phyloP scores from a whole-genome alignment of 2,113 vertebrate genomes.

The Charina bottae region DNA sequence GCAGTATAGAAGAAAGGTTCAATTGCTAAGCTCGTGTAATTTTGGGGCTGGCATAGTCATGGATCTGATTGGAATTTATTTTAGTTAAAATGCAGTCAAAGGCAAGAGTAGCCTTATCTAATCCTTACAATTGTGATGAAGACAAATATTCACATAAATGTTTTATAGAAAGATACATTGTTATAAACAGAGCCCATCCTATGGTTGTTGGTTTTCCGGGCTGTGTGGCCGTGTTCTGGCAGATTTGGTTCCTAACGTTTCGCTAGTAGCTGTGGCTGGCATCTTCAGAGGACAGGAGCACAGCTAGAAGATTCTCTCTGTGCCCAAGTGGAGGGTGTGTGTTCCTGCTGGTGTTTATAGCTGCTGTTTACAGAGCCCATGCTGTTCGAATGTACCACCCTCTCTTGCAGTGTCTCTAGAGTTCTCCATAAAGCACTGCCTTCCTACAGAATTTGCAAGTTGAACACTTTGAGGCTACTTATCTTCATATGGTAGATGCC shows the following conservation, averaged over 20 bases:
- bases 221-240: no score
- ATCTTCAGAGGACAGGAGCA: no score
- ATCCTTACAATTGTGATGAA: constrained; percentile 32
- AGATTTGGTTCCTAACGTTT: no score
- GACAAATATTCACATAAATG: constrained; percentile 38
- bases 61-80: constrained; percentile 28
- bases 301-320: no score
- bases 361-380: constrained; percentile 35
- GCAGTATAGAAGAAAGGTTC: constrained; percentile 54
- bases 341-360: no score
- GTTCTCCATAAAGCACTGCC: not conserved
- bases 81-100: not conserved
- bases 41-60: constrained; percentile 51
- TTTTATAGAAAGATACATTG: constrained; percentile 24
- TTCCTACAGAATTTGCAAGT: not conserved
- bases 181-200: constrained; percentile 33
- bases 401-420: not conserved
- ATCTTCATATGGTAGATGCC: not conserved
- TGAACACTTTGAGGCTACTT: not conserved
- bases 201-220: no score
- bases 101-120: constrained; percentile 35
- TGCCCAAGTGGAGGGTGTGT: no score
- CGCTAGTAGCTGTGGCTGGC: no score
- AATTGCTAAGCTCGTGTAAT: constrained; percentile 43
- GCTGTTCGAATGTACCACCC: not conserved